phyloP scores from a whole-genome alignment of 2,888 invertebrate species.

The Drosophila nr. medialis region DNA sequence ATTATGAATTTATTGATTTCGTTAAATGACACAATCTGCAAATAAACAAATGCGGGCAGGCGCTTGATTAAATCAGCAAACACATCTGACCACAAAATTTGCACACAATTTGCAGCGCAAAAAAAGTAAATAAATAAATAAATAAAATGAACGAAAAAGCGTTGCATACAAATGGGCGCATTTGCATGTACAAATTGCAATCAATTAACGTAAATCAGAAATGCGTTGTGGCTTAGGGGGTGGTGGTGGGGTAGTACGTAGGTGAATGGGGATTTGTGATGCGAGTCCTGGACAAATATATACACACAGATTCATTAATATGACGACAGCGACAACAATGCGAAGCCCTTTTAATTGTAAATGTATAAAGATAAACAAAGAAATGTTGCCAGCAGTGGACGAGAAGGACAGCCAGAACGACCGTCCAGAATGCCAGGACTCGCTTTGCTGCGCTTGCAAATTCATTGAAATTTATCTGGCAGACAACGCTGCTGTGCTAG shows the following conservation, averaged over 20 bases:
- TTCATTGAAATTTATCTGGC: conserved; percentile 78
- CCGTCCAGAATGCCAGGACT: conserved; percentile 26
- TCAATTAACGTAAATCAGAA: conserved; percentile 81
- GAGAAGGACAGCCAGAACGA: conserved; percentile 8
- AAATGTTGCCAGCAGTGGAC: conserved; percentile 59
- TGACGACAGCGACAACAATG: conserved; percentile 71
- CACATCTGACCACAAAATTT: conserved; percentile 62
- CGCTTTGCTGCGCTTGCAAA: conserved; percentile 58
- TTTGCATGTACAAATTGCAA: conserved; percentile 84
- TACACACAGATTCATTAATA: conserved; percentile 72
- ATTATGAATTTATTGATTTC: conserved; percentile 71
- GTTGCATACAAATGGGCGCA: conserved; percentile 30
- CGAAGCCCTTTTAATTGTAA: conserved; percentile 77
- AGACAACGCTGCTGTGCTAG: conserved; percentile 28
- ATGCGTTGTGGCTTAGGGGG: conserved; percentile 3
- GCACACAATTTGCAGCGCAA: conserved; percentile 44
- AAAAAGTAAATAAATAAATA: not conserved
- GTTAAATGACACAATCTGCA: conserved; percentile 57
- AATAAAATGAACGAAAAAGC: not conserved
- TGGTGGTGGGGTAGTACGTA: not conserved
- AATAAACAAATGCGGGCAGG: conserved; percentile 4
- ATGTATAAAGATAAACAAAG: conserved; percentile 78
- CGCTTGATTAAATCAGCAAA: conserved; percentile 41
- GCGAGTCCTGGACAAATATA: conserved; percentile 31
- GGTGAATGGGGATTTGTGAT: conserved; percentile 20